Percentiles rank a stretch among this genome's conserved stretches.
phyloP scores from a whole-genome alignment of 2,113 vertebrate species.

The Anhinga anhinga region DNA sequence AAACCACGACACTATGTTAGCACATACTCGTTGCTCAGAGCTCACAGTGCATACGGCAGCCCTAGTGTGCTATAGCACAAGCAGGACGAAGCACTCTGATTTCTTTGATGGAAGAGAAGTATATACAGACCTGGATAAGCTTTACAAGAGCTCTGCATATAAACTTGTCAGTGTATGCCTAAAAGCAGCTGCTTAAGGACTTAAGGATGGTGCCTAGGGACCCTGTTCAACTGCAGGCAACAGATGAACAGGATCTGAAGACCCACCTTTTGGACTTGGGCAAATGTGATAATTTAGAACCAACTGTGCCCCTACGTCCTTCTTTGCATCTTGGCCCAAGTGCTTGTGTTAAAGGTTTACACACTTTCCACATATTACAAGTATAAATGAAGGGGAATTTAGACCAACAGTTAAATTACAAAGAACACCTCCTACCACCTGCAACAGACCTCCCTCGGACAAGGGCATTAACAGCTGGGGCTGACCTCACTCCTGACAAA shows the following conservation, averaged over 20 bases:
- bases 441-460: neutral
- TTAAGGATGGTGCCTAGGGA: neutral
- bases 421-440: neutral
- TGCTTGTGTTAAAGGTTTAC: neutral
- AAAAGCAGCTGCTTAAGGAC: neutral
- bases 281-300: neutral
- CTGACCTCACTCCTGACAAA: neutral
- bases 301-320: neutral
- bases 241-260: neutral
- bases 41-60: neutral
- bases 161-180: neutral
- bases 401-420: neutral
- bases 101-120: rapidly evolving
- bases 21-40: neutral
- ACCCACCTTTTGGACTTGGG: neutral
- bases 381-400: neutral
- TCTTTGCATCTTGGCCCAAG: neutral
- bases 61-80: neutral
- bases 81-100: rapidly evolving
- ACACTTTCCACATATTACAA: neutral
- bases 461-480: neutral
- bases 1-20: too few relatives aligned
- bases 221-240: neutral
- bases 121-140: neutral
- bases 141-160: neutral